Conservation (phyloP, 2,888 invertebrate species). For the Erebia epiphron region DNA sequence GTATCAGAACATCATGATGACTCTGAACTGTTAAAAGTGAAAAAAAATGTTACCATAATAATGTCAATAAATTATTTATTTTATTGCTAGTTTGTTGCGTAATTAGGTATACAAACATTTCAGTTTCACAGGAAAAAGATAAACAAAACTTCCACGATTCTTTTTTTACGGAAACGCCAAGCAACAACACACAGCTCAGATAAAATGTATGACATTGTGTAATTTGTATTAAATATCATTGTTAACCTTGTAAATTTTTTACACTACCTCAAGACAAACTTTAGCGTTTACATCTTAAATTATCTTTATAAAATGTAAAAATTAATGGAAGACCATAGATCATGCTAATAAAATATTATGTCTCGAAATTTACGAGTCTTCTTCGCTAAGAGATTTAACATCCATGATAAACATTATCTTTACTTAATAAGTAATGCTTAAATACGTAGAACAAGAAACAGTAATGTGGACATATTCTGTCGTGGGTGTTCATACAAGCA, state of each 20-base stretch:
- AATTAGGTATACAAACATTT: background rate
- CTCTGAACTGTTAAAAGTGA: no score
- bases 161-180: constrained; percentile 8
- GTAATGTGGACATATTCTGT: no score
- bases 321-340: no score
- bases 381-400: no score
- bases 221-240: constrained; percentile 15
- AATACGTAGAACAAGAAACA: no score
- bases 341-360: no score
- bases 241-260: background rate
- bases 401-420: no score
- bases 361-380: no score
- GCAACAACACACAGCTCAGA: background rate
- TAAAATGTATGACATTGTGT: constrained; percentile 1
- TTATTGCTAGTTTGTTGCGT: background rate
- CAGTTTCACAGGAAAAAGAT: background rate
- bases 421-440: no score
- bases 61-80: background rate
- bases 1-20: no score
- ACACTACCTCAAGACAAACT: background rate
- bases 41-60: no score
- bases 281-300: background rate
- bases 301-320: background rate
- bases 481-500: no score
- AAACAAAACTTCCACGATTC: background rate